These are phyloP conservation scores for Cyanoliseus patagonus DNA, from an alignment of 2,113 vertebrate genomes.

Conservation along the genomic window DNA sequence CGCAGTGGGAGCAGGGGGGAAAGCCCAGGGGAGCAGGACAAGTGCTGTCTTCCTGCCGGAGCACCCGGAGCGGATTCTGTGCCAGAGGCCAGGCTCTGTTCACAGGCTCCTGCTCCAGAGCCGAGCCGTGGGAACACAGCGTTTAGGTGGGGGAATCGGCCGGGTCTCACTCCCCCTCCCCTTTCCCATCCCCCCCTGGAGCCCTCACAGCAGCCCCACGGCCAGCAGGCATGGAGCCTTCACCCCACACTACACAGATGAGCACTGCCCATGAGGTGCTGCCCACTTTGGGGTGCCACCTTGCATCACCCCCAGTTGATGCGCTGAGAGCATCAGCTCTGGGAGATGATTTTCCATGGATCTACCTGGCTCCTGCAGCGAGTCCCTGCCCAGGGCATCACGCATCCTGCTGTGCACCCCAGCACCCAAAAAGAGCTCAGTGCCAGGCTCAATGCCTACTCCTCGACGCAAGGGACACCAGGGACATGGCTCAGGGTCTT, in stretches of 20 bases:
- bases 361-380: neutral
- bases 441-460: neutral
- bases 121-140: neutral
- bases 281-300: neutral
- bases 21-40: neutral
- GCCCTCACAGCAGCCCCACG: neutral
- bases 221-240: accelerated
- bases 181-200: neutral
- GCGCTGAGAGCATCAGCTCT: neutral
- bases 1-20: accelerated
- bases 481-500: neutral
- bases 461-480: neutral
- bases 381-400: neutral
- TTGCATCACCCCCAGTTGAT: accelerated
- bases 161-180: neutral
- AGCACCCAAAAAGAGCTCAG: neutral
- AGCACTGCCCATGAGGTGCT: neutral
- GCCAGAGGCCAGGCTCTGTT: neutral
- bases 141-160: neutral
- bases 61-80: neutral
- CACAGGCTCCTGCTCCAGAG: neutral
- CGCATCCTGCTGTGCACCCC: neutral
- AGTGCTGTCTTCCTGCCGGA: neutral
- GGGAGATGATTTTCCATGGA: neutral
- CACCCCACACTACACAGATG: accelerated